phyloP scores from a whole-genome alignment of 1,140 invertebrate genomes.

The Lucilia cuprina region DNA sequence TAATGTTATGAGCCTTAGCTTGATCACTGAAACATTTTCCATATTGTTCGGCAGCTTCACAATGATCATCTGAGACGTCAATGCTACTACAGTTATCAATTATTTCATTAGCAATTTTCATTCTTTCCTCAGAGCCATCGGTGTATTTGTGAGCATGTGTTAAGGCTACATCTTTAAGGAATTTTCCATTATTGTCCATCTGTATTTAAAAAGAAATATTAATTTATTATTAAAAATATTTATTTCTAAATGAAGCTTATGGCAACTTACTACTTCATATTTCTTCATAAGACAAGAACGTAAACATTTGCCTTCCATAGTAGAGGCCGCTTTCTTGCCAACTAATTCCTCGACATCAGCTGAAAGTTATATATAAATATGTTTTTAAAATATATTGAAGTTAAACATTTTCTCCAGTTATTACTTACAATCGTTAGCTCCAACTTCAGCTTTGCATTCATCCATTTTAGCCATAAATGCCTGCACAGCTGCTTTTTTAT shows the following conservation, averaged over 20 bases:
- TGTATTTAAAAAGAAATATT: background rate
- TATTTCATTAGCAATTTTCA: conserved; percentile 44
- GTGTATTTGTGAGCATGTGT: conserved; percentile 44
- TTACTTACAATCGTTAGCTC: no score
- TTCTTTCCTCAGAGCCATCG: conserved; percentile 46
- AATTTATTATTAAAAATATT: no score
- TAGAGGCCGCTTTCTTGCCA: conserved; percentile 42
- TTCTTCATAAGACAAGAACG: conserved; percentile 55
- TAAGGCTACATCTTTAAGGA: conserved; percentile 46
- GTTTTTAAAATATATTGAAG: no score
- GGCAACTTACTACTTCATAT: conserved; percentile 47
- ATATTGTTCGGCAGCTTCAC: conserved; percentile 35
- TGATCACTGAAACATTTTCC: conserved; percentile 35
- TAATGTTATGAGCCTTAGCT: conserved; percentile 18
- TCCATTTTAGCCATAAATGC: conserved; percentile 37
- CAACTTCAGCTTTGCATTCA: conserved; percentile 49
- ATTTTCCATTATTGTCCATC: conserved; percentile 52
- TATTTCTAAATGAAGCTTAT: no score
- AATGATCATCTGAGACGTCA: conserved; percentile 52
- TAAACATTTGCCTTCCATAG: conserved; percentile 50
- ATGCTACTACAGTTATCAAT: conserved; percentile 46
- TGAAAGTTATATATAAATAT: conserved; percentile 21
- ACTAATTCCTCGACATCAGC: conserved; percentile 51
- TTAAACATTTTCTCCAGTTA: no score
- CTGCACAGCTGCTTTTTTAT: background rate